phyloP scores from a whole-genome alignment of 2,113 vertebrate genomes.

The Plecturocebus donacophilus region DNA sequence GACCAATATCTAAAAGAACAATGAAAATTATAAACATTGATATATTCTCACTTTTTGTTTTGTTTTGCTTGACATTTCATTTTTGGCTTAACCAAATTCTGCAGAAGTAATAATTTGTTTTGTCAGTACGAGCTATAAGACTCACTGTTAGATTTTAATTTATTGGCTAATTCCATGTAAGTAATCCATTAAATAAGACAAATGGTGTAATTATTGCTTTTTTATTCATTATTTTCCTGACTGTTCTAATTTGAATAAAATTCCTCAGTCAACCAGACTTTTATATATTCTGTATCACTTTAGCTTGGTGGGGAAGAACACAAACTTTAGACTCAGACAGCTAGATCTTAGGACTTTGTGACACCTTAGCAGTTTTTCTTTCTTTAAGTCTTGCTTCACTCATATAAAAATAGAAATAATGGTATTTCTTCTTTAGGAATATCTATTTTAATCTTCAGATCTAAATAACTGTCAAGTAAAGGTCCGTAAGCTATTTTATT shows the following conservation, averaged over 20 bases:
- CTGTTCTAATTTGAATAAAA: constrained; percentile 4
- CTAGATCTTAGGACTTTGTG: not conserved
- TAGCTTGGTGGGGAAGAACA: not conserved
- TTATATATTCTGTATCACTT: not conserved
- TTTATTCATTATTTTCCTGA: not conserved
- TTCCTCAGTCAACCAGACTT: not conserved
- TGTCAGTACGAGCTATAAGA: not conserved
- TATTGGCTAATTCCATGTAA: constrained; percentile 8
- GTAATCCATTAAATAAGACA: not conserved
- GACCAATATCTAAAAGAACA: not conserved
- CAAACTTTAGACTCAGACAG: not conserved
- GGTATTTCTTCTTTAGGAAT: not conserved
- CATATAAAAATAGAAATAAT: not conserved
- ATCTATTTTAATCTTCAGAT: not conserved
- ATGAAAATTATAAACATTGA: not conserved
- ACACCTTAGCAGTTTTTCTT: not conserved
- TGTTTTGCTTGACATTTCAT: not conserved
- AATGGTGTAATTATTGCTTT: constrained; percentile 2
- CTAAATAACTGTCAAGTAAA: not conserved
- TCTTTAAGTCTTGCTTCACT: not conserved
- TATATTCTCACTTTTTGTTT: not conserved
- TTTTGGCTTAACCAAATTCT: constrained; percentile 6
- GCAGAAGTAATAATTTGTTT: not conserved
- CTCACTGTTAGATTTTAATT: not conserved
- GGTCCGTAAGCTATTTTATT: not conserved